Percentiles rank a stretch among this genome's conserved stretches.
These are phyloP conservation scores for Enteromius trimaculatus DNA, from an alignment of 2,797 vertebrate species.

Conservation along the genomic window DNA sequence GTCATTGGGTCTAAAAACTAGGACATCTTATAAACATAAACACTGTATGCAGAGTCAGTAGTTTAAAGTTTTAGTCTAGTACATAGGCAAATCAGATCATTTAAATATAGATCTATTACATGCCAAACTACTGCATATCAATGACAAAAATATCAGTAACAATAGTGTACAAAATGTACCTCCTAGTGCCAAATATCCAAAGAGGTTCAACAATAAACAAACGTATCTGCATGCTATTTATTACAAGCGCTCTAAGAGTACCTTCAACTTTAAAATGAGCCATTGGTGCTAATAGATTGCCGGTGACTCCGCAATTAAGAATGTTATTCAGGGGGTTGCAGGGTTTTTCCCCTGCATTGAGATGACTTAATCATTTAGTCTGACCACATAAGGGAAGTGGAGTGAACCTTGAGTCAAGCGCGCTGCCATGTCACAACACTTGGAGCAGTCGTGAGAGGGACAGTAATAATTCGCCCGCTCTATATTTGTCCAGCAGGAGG, in stretches of 20 bases:
- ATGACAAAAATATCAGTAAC: background rate
- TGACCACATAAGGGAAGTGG: slow-evolving; percentile 60
- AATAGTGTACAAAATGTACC: background rate
- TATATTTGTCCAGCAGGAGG: slow-evolving; percentile 34
- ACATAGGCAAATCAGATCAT: background rate
- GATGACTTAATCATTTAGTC: slow-evolving; percentile 50
- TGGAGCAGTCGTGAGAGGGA: slow-evolving; percentile 27
- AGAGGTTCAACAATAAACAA: background rate
- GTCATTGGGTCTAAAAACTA: background rate
- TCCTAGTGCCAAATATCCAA: background rate
- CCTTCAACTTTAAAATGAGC: background rate
- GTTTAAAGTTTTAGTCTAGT: background rate
- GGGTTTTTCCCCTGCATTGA: slow-evolving; percentile 24
- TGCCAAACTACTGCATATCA: background rate
- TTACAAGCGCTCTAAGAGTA: background rate
- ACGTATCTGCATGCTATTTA: background rate
- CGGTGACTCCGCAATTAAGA: slow-evolving; percentile 10
- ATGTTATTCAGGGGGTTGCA: slow-evolving; percentile 46
- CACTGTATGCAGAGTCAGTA: background rate
- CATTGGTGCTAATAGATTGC: background rate
- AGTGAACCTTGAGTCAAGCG: slow-evolving; percentile 27
- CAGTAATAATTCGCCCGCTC: background rate
- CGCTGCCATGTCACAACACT: slow-evolving; percentile 35
- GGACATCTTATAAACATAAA: background rate
- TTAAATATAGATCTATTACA: background rate